Conservation (phyloP, 2,113 vertebrate species). For the Xenotilapia longispinis region DNA sequence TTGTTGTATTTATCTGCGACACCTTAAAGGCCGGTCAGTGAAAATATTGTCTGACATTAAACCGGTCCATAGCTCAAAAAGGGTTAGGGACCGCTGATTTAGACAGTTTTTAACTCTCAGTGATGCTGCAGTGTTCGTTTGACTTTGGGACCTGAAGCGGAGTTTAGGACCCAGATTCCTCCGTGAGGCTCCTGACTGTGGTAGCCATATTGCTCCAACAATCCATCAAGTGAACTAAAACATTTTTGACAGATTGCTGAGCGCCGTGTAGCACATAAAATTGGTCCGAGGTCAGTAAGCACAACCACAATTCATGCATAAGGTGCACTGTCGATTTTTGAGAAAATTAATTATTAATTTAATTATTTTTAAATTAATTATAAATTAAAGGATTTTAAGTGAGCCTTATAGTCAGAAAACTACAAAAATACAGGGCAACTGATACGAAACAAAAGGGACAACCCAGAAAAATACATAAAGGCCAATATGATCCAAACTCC, state of each 20-base stretch:
- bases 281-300: rapidly evolving
- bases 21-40: not conserved
- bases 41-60: not conserved
- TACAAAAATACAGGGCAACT: not conserved
- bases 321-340: not conserved
- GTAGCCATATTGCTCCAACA: not conserved
- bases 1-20: not conserved
- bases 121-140: not conserved
- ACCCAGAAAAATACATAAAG: not conserved
- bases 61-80: not conserved
- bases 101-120: not conserved
- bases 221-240: not conserved
- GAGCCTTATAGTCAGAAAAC: not conserved
- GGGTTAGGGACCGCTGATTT: not conserved
- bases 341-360: not conserved
- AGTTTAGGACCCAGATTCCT: not conserved
- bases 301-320: not conserved
- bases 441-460: not conserved
- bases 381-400: not conserved
- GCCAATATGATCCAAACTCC: not conserved
- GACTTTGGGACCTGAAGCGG: not conserved
- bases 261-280: rapidly evolving
- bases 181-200: not conserved
- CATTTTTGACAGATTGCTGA: not conserved
- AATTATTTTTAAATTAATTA: no score